Evolutionary conservation across 2,888 invertebrate species (phyloP), one percentile per base, ranked within the genome.

Genomic region (Invenusta paracnida): DNA sequence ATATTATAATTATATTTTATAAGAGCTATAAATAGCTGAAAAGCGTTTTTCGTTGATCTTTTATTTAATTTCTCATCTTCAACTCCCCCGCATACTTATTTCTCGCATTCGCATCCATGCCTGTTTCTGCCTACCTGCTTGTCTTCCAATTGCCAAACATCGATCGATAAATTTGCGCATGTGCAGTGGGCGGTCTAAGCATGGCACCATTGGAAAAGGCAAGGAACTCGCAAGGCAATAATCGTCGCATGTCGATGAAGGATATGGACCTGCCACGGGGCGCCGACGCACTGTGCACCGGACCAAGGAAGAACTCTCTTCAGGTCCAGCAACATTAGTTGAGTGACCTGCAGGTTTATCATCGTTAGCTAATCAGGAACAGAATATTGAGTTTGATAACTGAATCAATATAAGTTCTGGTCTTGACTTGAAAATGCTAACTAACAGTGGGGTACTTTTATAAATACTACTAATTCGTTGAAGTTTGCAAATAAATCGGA

Each of bases 261-360:
- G 31, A 83, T n/a, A n/a, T 83, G 31, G 83, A 83, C n/a, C 27
- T 83, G 13, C 83, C 83, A 5, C 2, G 83, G 27, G 83, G 83
- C 0, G 66, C 83, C 2, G 83, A 83, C 25, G 30, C 83, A 1
- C 27, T 83, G 0, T 83, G 31, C 5, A 30, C 83, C 25, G n/a
- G n/a, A n/a, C 13, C 30, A 5, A 0, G 83, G 17, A 83, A 83
- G 27, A 48, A 48, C n/a, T 83, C 83, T 23, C 31, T 83, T 29
- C 82, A 29, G n/a, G 30, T 82, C 30, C 83, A 83, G 27, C 83
- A 83, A 5, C 66, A 83, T 17, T 48, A 48, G 48, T 5, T 48
- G 17, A 17, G 17, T 17, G 17, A 17, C 17, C 48, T 11, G 17
- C 48, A 48, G 17, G 48, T 17, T n/a, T n/a, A 48, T 17, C 48